Evolutionary conservation across 2,797 vertebrate genomes (phyloP).

Genomic region (Brotula barbata): DNA sequence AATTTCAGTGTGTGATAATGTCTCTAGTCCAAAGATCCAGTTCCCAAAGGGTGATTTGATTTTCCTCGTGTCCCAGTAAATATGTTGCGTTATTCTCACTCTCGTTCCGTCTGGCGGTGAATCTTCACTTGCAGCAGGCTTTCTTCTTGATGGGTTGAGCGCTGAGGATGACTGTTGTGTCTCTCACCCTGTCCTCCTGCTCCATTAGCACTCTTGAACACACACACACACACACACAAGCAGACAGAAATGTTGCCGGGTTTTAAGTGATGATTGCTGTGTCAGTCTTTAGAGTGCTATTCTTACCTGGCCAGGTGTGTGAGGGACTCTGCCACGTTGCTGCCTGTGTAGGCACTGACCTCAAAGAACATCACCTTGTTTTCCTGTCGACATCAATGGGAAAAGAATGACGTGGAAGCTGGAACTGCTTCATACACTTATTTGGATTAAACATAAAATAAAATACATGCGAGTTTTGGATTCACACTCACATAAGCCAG

Average conservation of each 20-base stretch:
- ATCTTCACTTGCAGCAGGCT: constrained; percentile 83
- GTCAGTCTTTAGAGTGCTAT: too few species aligned
- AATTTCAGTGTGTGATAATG: background rate
- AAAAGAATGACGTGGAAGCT: background rate
- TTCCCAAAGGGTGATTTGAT: constrained; percentile 1
- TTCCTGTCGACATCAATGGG: too few species aligned
- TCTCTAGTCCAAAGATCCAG: constrained; percentile 8
- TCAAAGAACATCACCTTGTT: constrained; percentile 88
- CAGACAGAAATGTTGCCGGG: too few species aligned
- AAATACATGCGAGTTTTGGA: background rate
- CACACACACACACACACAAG: constrained; percentile 20
- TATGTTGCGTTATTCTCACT: too few species aligned
- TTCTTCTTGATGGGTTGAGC: constrained; percentile 80
- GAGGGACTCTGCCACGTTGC: constrained; percentile 82
- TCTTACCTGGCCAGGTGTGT: constrained; percentile 86
- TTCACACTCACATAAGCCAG: constrained; percentile 82
- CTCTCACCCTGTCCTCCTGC: constrained; percentile 84
- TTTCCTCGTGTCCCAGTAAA: too few species aligned
- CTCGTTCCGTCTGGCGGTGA: background rate
- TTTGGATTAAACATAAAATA: background rate
- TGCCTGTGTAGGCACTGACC: constrained; percentile 87
- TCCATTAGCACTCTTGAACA: constrained; percentile 79
- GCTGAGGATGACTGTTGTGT: constrained; percentile 79
- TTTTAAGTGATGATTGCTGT: too few species aligned
- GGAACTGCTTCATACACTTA: background rate